These are phyloP conservation scores for Machaerirhynchus nigripectus DNA, from an alignment of 2,113 vertebrate genomes.

Conservation along the genomic window DNA sequence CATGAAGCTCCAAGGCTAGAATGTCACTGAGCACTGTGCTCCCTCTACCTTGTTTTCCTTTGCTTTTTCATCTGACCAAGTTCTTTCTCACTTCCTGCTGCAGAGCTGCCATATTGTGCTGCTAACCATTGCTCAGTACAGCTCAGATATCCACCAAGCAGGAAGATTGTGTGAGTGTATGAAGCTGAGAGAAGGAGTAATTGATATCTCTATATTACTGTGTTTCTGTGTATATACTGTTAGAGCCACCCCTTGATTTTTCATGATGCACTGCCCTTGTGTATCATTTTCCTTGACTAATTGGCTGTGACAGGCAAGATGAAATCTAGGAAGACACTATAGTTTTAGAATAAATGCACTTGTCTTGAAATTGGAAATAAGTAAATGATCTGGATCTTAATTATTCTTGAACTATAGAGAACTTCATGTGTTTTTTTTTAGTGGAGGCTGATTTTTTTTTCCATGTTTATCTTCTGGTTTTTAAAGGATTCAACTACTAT, in stretches of 20 bases:
- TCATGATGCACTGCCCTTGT: neutral
- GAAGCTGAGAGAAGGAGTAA: neutral
- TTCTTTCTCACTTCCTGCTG: neutral
- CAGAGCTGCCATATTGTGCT: neutral
- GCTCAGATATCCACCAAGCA: neutral
- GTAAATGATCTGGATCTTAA: neutral
- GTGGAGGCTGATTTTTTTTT: neutral
- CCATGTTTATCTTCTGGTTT: neutral
- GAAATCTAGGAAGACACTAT: neutral
- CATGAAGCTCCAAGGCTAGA: neutral
- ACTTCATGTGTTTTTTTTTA: neutral
- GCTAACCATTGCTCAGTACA: neutral
- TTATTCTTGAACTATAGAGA: neutral
- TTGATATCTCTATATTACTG: neutral
- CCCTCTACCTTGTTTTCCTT: neutral
- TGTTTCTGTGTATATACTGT: neutral
- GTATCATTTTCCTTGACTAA: neutral
- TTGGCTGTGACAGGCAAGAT: neutral
- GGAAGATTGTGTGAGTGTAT: neutral
- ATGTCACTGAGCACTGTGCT: neutral
- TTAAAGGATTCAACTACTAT: neutral
- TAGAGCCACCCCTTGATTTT: neutral
- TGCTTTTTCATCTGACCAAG: neutral
- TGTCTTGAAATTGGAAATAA: neutral
- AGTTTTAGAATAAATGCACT: neutral